A percentile compares a stretch with the other conserved stretches of the same genome.
phyloP scores from a whole-genome alignment of 2,888 invertebrate genomes.

The Abrostola tripartita region DNA sequence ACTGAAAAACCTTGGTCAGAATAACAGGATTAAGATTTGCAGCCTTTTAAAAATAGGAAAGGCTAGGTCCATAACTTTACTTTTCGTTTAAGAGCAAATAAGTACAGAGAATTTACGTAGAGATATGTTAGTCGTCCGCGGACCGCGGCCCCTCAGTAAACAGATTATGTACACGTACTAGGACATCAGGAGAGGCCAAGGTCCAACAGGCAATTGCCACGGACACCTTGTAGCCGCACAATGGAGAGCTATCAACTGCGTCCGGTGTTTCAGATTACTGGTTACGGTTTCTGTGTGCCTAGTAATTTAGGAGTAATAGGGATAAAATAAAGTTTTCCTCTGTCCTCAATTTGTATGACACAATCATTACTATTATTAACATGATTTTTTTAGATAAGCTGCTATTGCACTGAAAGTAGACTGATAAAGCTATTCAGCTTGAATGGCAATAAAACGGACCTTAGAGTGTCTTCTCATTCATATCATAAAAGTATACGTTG shows the following conservation, averaged over 20 bases:
- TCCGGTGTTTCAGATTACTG: conserved; percentile 60
- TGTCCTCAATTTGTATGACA: not conserved
- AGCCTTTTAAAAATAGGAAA: too few relatives aligned
- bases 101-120: conserved; percentile 13
- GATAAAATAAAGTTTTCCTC: not conserved
- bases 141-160: conserved; percentile 32
- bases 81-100: conserved; percentile 4
- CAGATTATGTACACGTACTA: conserved; percentile 48
- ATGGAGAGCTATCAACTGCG: conserved; percentile 59
- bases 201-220: conserved; percentile 57
- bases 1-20: too few relatives aligned
- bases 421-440: too few relatives aligned
- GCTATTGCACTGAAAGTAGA: not conserved
- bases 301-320: conserved; percentile 24
- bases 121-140: conserved; percentile 13
- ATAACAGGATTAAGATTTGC: too few relatives aligned
- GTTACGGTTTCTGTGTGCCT: conserved; percentile 34
- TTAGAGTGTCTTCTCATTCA: too few relatives aligned
- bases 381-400: too few relatives aligned
- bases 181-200: conserved; percentile 64
- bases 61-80: too few relatives aligned
- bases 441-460: too few relatives aligned
- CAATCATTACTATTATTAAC: too few relatives aligned
- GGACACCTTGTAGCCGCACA: conserved; percentile 60
- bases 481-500: too few relatives aligned